Base-by-base conservation (phyloP, 2,888 invertebrate species). In the Byasa hedistus region DNA sequence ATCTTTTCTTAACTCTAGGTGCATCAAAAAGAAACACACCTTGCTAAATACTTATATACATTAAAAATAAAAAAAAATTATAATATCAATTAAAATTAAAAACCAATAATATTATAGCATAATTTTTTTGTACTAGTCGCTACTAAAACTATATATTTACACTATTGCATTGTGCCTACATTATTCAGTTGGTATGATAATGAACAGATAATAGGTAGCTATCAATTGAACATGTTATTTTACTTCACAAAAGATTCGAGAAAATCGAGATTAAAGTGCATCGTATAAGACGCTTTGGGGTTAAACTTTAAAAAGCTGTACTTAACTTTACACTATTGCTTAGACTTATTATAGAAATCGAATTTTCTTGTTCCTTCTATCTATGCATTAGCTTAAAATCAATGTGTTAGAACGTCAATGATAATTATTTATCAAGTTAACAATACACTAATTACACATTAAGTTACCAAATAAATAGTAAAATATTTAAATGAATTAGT, bases 1-100 rank as follows among this genome's bases (percentile, higher is more conserved):
- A 91, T 91, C 86, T 89, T 89, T 88, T 78, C 89, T 89, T 89
- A 90, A 75, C 69, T 69, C 87, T 88, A 90, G 79, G 83, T 87
- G 86, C 84, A 84, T 83, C 81, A 75, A 80, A 81, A 80, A 80
- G 52, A 66, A 71, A 82, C 83, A 88, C 86, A 84, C 84, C 82
- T 77, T 79, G 72, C 80, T 85, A 83, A 78, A 79, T 76, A 77
- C 76, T 79, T 82, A 85, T 75, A 73, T 54, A 54, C 52, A 54
- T 39, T 52, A 48, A 32, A 63, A 59, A 57, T 57, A 23, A 61
- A 44, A 51, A n/a, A n/a, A 68, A 60, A 64, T 39, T 68, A 66
- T 66, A 63, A 64, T 61, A 68, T 64, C 57, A 64, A 64, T 64
- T 60, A 44, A 60, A 64, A 59, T 63, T 56, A 39, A 27, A 17